Evolutionary conservation across 2,888 invertebrate species (phyloP).

Genomic region (Muscina levida): DNA sequence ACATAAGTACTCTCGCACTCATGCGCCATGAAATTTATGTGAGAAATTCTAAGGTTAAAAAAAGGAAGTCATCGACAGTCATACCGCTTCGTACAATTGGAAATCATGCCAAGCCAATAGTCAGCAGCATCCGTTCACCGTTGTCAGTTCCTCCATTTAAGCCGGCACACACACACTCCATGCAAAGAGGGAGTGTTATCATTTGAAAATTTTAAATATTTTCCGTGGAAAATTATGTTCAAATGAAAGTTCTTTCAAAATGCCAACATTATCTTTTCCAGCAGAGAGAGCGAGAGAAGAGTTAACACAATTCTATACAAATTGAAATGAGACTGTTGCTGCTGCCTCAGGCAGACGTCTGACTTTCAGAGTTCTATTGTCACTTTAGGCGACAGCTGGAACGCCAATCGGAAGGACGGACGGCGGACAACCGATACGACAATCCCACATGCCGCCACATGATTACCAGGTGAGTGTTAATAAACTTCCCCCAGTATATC

Average conservation of each 20-base stretch:
- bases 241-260: conserved; percentile 55
- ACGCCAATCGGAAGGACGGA: neutral
- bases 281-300: neutral
- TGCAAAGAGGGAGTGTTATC: neutral
- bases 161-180: neutral
- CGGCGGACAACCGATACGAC: neutral
- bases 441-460: neutral
- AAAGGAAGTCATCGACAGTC: conserved; percentile 53
- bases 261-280: neutral
- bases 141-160: neutral
- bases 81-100: conserved; percentile 18
- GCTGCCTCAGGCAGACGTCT: too few species aligned
- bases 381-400: conserved; percentile 46
- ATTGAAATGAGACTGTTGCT: too few species aligned
- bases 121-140: conserved; percentile 27
- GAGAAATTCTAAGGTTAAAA: conserved; percentile 45
- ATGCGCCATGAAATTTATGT: conserved; percentile 25
- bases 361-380: conserved; percentile 42
- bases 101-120: conserved; percentile 30
- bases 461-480: conserved; percentile 27
- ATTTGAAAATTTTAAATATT: neutral
- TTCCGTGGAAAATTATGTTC: conserved; percentile 14
- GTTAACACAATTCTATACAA: conserved; percentile 43
- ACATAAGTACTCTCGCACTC: neutral
- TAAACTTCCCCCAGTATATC: conserved; percentile 49